phyloP scores from a whole-genome alignment of 2,888 invertebrate species.

The Steinernema hermaphroditum region DNA sequence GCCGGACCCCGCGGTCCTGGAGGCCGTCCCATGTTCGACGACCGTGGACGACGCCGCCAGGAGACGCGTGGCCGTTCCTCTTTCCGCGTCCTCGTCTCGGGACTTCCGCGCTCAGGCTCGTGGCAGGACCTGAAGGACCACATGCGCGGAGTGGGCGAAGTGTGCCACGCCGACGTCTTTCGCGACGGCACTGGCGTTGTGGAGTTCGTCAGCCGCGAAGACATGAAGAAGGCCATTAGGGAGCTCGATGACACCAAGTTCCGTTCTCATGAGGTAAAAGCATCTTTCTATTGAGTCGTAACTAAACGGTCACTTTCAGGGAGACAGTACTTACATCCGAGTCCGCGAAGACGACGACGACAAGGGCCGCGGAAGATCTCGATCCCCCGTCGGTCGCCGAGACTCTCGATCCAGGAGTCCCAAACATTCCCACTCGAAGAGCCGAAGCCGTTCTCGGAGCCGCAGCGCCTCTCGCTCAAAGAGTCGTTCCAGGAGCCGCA shows the following conservation, averaged over 20 bases:
- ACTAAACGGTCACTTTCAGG: constrained; percentile 71
- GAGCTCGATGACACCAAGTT: constrained; percentile 97
- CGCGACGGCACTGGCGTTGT: constrained; percentile 98
- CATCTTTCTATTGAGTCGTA: too few species aligned
- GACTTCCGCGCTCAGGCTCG: constrained; percentile 82
- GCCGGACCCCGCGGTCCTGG: constrained; percentile 65
- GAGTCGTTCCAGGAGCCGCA: background rate
- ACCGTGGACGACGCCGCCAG: constrained; percentile 41
- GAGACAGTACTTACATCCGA: constrained; percentile 91
- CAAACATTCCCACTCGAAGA: constrained; percentile 38
- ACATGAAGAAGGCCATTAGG: constrained; percentile 98
- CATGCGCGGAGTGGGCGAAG: constrained; percentile 93
- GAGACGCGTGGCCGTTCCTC: constrained; percentile 79
- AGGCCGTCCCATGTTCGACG: constrained; percentile 35
- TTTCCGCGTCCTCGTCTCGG: constrained; percentile 86
- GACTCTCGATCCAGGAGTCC: background rate
- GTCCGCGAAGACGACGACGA: constrained; percentile 70
- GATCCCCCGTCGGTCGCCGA: background rate
- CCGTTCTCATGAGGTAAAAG: constrained; percentile 88
- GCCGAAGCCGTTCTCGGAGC: constrained; percentile 36
- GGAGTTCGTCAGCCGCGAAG: constrained; percentile 92
- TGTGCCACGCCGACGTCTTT: constrained; percentile 96
- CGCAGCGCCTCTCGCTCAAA: background rate
- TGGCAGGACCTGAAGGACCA: constrained; percentile 98
- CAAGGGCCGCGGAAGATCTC: constrained; percentile 38